Percentiles rank a stretch among this genome's conserved stretches.
These are phyloP conservation scores for Grus americana DNA, from an alignment of 2,113 vertebrate genomes.

Conservation along the genomic window DNA sequence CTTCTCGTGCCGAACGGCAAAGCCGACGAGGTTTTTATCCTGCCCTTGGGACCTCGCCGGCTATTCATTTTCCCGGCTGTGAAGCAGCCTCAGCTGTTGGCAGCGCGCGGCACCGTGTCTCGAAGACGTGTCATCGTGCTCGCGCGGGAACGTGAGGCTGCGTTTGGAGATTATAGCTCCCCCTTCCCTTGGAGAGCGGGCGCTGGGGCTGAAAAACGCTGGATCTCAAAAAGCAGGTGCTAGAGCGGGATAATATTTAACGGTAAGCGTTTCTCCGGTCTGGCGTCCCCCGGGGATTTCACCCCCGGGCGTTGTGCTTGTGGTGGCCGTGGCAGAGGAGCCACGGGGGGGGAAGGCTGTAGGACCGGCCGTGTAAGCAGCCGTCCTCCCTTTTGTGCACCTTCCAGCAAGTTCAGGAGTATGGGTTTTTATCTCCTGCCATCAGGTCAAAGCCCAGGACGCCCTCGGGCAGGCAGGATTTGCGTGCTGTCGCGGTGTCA, in stretches of 20 bases:
- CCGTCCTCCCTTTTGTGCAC: neutral
- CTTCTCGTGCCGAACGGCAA: neutral
- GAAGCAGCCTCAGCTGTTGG: neutral
- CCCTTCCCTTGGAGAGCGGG: neutral
- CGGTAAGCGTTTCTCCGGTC: neutral
- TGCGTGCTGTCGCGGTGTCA: neutral
- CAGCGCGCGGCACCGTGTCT: rapidly evolving
- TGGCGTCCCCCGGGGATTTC: neutral
- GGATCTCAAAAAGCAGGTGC: neutral
- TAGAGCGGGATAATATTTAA: neutral
- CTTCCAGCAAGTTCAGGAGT: neutral
- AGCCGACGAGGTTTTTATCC: neutral
- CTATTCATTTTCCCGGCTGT: neutral
- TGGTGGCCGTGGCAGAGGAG: neutral
- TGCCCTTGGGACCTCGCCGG: neutral
- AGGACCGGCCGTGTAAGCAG: neutral
- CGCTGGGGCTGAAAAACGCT: neutral
- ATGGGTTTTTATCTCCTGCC: neutral
- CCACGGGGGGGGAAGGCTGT: too few species aligned
- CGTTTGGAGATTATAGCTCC: neutral
- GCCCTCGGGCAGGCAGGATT: neutral
- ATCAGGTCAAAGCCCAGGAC: neutral
- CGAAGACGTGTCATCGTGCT: neutral
- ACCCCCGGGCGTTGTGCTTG: rapidly evolving
- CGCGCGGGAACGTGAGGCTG: neutral